Base-by-base conservation (phyloP, 1,140 invertebrate genomes). In the Drosophila trapezifrons region DNA sequence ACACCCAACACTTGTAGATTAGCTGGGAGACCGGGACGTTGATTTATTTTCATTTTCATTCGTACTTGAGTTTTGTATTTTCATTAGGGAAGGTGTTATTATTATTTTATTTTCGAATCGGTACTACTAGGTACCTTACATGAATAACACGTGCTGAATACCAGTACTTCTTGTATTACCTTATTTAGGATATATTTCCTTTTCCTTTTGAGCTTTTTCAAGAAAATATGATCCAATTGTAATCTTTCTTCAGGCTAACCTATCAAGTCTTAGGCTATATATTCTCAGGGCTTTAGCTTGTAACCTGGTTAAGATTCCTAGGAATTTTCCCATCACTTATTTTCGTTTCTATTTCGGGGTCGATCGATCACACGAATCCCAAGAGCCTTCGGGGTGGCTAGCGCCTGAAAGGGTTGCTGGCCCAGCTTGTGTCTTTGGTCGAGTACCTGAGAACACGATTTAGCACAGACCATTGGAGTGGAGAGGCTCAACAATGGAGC, bases 1-100 rank as follows among this genome's bases (percentile, higher is more conserved):
- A 32, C 32, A 40, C 51, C 63, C 60, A 62, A 80, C 73, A 77
- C 73, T 73, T 80, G 73, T 60, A 69, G 81, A 84, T 84, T 80
- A 84, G 49, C 18, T 37, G 35, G 7, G 55, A 38, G 46, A 40
- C 15, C 20, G 62, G 46, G 42, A 32, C 58, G 45, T 43, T 51
- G 60, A 66, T 77, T 76, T 77, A 56, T 70, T 64, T 73, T 73
- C 64, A 25, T 52, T 76, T 76, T 76, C 65, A 25, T 69, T 69
- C 27, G 60, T 62, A 54, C 49, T 67, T 52, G 59, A 25, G 47
- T 66, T 66, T 56, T 20, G 20, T 45, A 22, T 45, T 29, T 38
- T 15, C 10, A 13, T 12, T 4, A 35, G 12, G 0, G 12, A 35
- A 12, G 32, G 32, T 35, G 12, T 35, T 35, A 35, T 3, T 32